Conservation (phyloP, 2,888 invertebrate genomes). For the Altica lythri region DNA sequence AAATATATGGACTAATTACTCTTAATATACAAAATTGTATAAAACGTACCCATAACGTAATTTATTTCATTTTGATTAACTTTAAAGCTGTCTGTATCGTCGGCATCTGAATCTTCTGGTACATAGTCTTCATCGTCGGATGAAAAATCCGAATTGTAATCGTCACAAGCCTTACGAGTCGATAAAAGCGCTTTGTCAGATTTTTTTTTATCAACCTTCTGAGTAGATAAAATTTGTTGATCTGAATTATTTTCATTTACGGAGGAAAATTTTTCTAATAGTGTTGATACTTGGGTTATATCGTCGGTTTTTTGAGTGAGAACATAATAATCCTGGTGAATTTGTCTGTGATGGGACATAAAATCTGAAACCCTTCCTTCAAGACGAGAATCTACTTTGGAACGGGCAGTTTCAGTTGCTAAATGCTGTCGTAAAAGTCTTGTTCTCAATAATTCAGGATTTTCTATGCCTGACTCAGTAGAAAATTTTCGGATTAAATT, state of each 20-base stretch:
- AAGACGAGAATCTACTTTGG: constrained; percentile 6
- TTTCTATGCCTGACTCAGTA: constrained; percentile 10
- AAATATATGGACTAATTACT: neutral
- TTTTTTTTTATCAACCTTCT: neutral
- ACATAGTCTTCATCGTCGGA: neutral
- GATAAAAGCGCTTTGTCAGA: neutral
- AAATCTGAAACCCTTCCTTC: constrained; percentile 24
- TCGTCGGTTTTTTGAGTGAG: constrained; percentile 13
- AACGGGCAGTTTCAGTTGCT: constrained; percentile 19
- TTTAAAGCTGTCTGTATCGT: neutral
- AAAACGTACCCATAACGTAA: neutral
- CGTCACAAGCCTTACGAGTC: neutral
- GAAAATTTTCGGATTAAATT: constrained; percentile 15
- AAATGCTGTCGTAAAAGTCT: constrained; percentile 20
- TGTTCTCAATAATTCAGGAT: constrained; percentile 16
- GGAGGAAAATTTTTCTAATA: constrained; percentile 13
- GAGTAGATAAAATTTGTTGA: neutral
- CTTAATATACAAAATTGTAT: neutral
- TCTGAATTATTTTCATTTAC: too few species aligned
- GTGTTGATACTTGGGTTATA: constrained; percentile 14
- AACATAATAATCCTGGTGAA: constrained; percentile 19
- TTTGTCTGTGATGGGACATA: constrained; percentile 23
- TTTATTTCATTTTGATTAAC: neutral
- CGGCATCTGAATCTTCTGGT: neutral
- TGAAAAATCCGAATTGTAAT: too few species aligned